Evolutionary conservation across 2,797 vertebrate species (phyloP).

Genomic region (Tangara arthus): DNA sequence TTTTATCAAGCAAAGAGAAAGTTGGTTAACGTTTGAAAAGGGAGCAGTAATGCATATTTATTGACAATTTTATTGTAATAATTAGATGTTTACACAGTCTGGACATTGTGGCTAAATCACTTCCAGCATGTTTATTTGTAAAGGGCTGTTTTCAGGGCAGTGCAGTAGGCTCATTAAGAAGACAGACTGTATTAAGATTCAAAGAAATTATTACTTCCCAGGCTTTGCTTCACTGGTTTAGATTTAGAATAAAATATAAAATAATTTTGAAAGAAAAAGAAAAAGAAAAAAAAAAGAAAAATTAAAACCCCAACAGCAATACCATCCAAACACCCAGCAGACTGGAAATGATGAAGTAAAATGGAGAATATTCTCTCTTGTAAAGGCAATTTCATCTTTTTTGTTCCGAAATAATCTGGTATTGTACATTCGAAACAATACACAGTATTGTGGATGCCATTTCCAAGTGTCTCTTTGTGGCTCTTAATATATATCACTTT

Average conservation of each 20-base stretch:
- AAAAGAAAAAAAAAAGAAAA: not conserved
- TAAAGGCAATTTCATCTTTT: slow-evolving; percentile 21
- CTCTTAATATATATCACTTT: not conserved
- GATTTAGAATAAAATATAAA: slow-evolving; percentile 11
- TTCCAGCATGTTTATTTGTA: slow-evolving; percentile 75
- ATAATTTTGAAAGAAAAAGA: not conserved
- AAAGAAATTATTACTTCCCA: slow-evolving; percentile 55
- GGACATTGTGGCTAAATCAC: slow-evolving; percentile 80
- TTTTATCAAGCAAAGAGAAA: slow-evolving; percentile 76
- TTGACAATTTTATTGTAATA: slow-evolving; percentile 81
- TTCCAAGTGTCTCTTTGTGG: slow-evolving; percentile 36
- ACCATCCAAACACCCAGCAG: not conserved
- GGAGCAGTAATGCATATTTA: slow-evolving; percentile 78
- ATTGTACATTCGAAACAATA: slow-evolving; percentile 3
- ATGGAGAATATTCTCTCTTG: slow-evolving; percentile 23
- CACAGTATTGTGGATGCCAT: not conserved
- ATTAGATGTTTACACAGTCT: slow-evolving; percentile 81
- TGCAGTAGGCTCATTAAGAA: slow-evolving; percentile 75
- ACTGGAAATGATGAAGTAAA: slow-evolving; percentile 50
- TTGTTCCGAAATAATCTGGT: slow-evolving; percentile 16
- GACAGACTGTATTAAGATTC: slow-evolving; percentile 68
- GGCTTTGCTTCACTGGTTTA: slow-evolving; percentile 21
- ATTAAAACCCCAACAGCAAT: not conserved
- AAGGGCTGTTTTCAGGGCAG: slow-evolving; percentile 69
- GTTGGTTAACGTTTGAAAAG: slow-evolving; percentile 77